Evolutionary conservation across 1,140 invertebrate genomes (phyloP).

Genomic region (Drosophila sproati): DNA sequence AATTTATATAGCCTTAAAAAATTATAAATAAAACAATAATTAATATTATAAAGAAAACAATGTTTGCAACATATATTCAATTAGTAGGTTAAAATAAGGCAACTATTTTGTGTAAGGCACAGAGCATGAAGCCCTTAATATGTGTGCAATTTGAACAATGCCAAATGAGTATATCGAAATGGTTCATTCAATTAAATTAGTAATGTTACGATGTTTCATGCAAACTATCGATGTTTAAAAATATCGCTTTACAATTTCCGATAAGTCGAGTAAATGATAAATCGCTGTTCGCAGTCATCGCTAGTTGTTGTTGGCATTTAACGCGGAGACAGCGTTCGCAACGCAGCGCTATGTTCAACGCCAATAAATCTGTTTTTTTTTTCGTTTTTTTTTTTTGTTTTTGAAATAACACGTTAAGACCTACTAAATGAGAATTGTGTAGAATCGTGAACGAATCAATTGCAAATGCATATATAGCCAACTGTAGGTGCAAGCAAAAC

Average conservation of each 20-base stretch:
- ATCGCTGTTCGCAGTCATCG: background rate
- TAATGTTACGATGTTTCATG: background rate
- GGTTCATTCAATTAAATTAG: too few relatives aligned
- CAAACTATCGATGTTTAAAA: background rate
- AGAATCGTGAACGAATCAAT: slow-evolving; percentile 33
- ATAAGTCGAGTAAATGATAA: slow-evolving; percentile 7
- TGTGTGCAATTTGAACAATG: too few relatives aligned
- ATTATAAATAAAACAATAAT: too few relatives aligned
- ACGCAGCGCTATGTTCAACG: slow-evolving; percentile 48
- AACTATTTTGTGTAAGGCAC: too few relatives aligned
- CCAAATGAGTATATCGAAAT: too few relatives aligned
- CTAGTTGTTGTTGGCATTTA: slow-evolving; percentile 44
- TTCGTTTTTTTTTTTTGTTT: slow-evolving; percentile 38
- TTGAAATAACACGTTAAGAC: slow-evolving; percentile 47
- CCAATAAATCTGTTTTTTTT: slow-evolving; percentile 26
- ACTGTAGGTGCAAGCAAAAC: slow-evolving; percentile 23
- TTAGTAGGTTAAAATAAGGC: too few relatives aligned
- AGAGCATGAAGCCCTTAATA: too few relatives aligned
- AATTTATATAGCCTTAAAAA: too few relatives aligned
- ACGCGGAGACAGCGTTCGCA: slow-evolving; percentile 45
- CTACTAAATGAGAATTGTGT: slow-evolving; percentile 33
- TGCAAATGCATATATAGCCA: slow-evolving; percentile 25
- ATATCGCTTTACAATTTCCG: background rate
- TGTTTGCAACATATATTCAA: too few relatives aligned
- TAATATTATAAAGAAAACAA: too few relatives aligned